phyloP scores from a whole-genome alignment of 2,888 invertebrate genomes.

The Agrilus cyanescens region DNA sequence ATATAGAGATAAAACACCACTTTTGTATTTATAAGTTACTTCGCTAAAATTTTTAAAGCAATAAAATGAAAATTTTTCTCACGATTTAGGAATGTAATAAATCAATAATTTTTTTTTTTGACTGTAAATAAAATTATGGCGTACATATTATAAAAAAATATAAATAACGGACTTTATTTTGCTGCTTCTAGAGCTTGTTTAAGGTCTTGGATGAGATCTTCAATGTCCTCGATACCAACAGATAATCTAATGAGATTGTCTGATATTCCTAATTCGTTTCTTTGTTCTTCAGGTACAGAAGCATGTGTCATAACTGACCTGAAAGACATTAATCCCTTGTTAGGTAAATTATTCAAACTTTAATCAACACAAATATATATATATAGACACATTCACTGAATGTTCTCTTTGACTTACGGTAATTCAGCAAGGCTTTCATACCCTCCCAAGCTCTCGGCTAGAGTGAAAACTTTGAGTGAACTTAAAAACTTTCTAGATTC shows the following conservation, averaged over 20 bases:
- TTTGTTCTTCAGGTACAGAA: slow-evolving; percentile 67
- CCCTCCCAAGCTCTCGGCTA: slow-evolving; percentile 93
- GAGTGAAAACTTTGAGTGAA: slow-evolving; percentile 63
- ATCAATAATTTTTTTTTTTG: too few species aligned
- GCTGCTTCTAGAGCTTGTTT: slow-evolving; percentile 57
- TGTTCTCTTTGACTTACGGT: slow-evolving; percentile 53
- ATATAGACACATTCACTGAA: too few species aligned
- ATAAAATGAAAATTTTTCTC: too few species aligned
- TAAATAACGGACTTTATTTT: too few species aligned
- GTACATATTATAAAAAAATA: too few species aligned
- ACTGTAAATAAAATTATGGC: too few species aligned
- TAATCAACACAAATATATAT: too few species aligned
- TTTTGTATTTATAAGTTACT: too few species aligned
- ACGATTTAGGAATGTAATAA: too few species aligned
- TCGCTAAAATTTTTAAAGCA: too few species aligned
- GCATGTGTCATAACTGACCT: slow-evolving; percentile 93
- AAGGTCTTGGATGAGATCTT: slow-evolving; percentile 77
- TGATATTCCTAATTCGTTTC: slow-evolving; percentile 64
- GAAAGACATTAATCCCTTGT: slow-evolving; percentile 20
- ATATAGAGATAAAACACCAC: too few species aligned
- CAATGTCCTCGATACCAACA: slow-evolving; percentile 77
- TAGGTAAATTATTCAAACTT: too few species aligned
- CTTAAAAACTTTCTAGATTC: slow-evolving; percentile 65
- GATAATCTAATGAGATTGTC: slow-evolving; percentile 79
- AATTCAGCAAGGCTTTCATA: slow-evolving; percentile 90